Evolutionary conservation across 2,888 invertebrate genomes (phyloP), one percentile per base, ranked within the genome.

Genomic region (Bellardia pandia): DNA sequence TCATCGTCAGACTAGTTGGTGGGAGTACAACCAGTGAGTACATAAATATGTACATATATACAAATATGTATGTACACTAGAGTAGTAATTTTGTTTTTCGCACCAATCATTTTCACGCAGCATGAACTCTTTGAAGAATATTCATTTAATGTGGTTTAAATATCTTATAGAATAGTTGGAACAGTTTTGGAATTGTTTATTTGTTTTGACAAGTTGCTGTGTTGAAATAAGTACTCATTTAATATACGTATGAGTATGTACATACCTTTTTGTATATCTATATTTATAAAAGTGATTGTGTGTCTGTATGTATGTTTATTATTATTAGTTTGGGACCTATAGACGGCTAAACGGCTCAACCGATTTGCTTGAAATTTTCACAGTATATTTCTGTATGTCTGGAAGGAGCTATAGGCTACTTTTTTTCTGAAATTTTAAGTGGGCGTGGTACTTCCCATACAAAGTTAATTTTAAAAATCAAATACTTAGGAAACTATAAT

Each of bases 131-230:
- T 79, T 76, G 79, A 80, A 40, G 56, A 85, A 62, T 9, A 58
- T 64, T 64, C 51, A 40, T 62, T 62, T 30, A 51, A 11, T 60
- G 68, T 51, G 51, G 30, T 78, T 72, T 56, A 13, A 56, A 64
- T 56, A 76, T 77, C 13, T 16, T 14, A 11, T 60, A 7, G 33
- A 75, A 71, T 62, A 2, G 2, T 14, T 33, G 53, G 9, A 51
- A 71, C n/a, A 74, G 6, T 58, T 45, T 60, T 62, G 30, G 30
- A 80, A 89, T 90, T 93, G 93, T 93, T 93, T 93, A 93, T 90
- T 89, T 93, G 92, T 93, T 93, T 93, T 93, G 93, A 93, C 93
- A 93, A 90, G 91, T 90, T 92, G 89, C 86, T 69, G 85, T 76
- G 89, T 75, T 87, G 81, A 86, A 88, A 88, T 77, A 86, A 86